Percentiles rank a stretch among this genome's conserved stretches.
phyloP scores from a whole-genome alignment of 2,113 vertebrate species.

The Sitta europaea region DNA sequence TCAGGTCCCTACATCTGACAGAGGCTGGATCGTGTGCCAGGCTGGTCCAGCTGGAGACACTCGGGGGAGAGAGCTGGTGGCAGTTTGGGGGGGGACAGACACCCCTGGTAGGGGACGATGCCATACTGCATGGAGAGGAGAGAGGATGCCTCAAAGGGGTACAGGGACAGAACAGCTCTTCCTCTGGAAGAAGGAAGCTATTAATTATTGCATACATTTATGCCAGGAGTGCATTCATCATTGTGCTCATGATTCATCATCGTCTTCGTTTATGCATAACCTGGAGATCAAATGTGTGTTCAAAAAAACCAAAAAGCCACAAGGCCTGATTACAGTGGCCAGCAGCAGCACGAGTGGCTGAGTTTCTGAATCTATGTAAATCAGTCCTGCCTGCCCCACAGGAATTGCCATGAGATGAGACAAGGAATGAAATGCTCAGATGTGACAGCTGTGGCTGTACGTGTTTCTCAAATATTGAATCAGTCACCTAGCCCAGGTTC shows the following conservation, averaged over 20 bases:
- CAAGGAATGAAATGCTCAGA: not conserved
- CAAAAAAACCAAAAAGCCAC: not conserved
- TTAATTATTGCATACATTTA: not conserved
- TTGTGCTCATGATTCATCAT: rapidly evolving
- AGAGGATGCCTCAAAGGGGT: not conserved
- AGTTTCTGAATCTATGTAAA: not conserved
- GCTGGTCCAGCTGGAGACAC: not conserved
- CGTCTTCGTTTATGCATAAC: not conserved
- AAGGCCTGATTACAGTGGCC: not conserved
- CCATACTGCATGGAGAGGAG: not conserved
- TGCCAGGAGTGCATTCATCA: not conserved
- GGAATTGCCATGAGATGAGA: not conserved
- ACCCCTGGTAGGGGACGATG: not conserved
- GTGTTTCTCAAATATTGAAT: not conserved
- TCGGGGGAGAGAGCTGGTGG: not conserved
- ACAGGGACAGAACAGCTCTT: not conserved
- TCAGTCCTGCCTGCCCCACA: not conserved
- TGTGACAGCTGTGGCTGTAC: not conserved
- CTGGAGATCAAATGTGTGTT: not conserved
- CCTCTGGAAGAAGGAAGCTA: not conserved
- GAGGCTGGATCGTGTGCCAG: rapidly evolving
- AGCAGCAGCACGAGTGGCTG: not conserved
- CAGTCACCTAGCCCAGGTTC: not conserved
- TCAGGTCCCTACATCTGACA: rapidly evolving
- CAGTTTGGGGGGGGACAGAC: not conserved